Conservation (phyloP, 2,113 vertebrate genomes). For the Xyrauchen texanus region DNA sequence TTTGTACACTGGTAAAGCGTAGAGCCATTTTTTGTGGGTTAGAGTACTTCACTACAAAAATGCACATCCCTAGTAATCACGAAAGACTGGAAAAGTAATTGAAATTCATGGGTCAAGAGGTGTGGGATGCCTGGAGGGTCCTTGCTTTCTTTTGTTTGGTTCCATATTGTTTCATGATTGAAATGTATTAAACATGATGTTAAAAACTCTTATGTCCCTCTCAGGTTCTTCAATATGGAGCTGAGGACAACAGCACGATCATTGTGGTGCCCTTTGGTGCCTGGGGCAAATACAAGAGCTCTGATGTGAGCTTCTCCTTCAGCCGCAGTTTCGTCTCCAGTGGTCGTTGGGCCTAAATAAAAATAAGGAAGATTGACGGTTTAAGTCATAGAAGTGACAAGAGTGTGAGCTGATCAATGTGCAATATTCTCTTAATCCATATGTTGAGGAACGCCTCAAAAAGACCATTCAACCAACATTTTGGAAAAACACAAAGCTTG, state of each 20-base stretch:
- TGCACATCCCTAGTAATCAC: no score
- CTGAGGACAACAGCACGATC: slow-evolving; percentile 93
- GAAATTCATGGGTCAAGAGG: background rate
- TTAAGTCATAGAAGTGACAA: background rate
- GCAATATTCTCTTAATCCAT: slow-evolving; percentile 37
- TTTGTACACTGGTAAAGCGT: no score
- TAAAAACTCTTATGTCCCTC: slow-evolving; percentile 6
- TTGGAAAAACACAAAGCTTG: background rate
- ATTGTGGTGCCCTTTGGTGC: slow-evolving; percentile 94
- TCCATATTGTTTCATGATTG: background rate
- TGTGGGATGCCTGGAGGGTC: background rate
- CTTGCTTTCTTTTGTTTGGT: background rate
- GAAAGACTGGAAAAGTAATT: no score
- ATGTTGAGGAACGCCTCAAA: slow-evolving; percentile 22
- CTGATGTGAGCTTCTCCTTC: slow-evolving; percentile 88
- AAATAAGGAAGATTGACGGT: background rate
- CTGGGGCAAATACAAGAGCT: slow-evolving; percentile 90
- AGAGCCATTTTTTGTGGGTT: no score
- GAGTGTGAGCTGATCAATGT: slow-evolving; percentile 18
- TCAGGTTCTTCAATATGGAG: slow-evolving; percentile 89
- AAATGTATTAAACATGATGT: background rate
- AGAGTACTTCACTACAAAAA: no score
- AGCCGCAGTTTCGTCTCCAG: slow-evolving; percentile 94
- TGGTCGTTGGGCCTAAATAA: slow-evolving; percentile 86
- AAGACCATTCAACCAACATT: background rate